phyloP scores from a whole-genome alignment of 92 coral and sea anemone species.

The Heteractis magnifica region DNA sequence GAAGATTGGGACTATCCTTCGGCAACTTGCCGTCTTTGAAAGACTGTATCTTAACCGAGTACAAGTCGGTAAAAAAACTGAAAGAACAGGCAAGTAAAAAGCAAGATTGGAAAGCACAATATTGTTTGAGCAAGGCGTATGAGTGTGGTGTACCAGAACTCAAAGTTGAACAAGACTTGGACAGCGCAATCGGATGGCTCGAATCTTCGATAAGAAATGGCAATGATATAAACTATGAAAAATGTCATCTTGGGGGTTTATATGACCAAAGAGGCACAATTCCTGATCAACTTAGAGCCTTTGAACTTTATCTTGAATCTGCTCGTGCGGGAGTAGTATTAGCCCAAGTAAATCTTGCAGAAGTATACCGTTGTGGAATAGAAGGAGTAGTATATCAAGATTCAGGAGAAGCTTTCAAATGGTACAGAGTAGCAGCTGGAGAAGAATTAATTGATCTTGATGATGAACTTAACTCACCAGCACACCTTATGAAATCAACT shows the following conservation, averaged over 20 bases:
- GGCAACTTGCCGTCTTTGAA: background rate
- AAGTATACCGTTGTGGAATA: conserved; percentile 60
- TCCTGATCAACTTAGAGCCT: conserved; percentile 43
- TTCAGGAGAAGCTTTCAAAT: conserved; percentile 57
- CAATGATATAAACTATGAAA: background rate
- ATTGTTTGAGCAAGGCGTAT: conserved; percentile 42
- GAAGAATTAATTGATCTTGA: background rate
- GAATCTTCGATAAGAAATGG: conserved; percentile 26
- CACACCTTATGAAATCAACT: conserved; percentile 18
- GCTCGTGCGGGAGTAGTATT: conserved; percentile 39
- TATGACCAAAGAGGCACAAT: conserved; percentile 36
- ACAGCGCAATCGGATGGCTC: conserved; percentile 65
- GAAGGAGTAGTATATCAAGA: conserved; percentile 59
- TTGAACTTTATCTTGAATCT: conserved; percentile 46
- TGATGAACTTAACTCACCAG: background rate
- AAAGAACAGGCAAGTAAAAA: background rate
- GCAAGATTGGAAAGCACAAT: conserved; percentile 36
- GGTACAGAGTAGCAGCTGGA: conserved; percentile 42
- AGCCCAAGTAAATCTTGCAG: conserved; percentile 49
- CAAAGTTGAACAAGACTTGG: conserved; percentile 31
- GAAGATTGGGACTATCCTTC: background rate
- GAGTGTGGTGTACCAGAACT: conserved; percentile 29
- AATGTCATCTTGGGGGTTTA: conserved; percentile 24
- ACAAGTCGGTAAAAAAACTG: background rate
- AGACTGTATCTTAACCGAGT: background rate